phyloP scores from a whole-genome alignment of 2,797 vertebrate species.

The Sciurus carolinensis region DNA sequence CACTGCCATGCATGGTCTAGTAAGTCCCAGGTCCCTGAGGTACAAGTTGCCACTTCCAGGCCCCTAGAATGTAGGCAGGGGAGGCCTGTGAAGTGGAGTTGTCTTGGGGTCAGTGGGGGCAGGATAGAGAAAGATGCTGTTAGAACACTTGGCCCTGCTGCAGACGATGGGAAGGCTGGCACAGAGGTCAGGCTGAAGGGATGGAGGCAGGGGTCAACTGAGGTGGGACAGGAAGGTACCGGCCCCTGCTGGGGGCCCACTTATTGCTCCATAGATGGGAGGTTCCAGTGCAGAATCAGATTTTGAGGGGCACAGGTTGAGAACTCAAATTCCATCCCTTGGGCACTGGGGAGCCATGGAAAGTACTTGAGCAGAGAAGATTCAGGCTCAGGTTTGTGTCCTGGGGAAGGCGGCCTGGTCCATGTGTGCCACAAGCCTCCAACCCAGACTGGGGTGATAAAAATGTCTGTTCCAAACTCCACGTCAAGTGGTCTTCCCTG shows the following conservation, averaged over 20 bases:
- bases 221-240: background rate
- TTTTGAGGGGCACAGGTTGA: too few relatives aligned
- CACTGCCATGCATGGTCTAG: background rate
- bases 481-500: background rate
- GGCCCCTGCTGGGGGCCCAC: background rate
- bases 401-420: background rate
- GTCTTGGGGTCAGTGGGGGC: conserved; percentile 80
- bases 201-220: background rate
- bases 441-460: background rate
- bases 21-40: background rate
- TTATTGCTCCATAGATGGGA: background rate
- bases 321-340: background rate
- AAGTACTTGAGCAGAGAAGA: background rate
- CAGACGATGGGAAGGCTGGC: background rate
- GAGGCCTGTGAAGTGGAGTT: background rate
- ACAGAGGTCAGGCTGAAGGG: background rate
- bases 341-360: background rate
- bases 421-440: background rate
- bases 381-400: background rate
- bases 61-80: conserved; percentile 69
- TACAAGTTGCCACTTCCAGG: background rate
- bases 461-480: background rate
- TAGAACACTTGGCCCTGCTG: background rate
- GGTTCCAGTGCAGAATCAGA: background rate
- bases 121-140: background rate